Conservation (phyloP, 2,888 invertebrate species). For the Volucella inflata region DNA sequence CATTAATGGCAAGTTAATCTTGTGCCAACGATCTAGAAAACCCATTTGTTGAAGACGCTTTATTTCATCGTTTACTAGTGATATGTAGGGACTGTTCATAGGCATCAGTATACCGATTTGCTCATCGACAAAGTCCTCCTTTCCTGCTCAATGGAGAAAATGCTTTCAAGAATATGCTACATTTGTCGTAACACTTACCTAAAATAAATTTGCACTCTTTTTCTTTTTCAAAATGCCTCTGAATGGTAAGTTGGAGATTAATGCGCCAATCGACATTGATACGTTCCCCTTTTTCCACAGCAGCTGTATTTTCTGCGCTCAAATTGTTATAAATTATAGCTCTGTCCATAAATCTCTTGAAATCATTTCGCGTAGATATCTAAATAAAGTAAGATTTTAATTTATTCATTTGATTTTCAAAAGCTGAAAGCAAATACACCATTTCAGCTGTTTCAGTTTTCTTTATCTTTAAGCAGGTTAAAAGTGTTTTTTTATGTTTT, state of each 20-base stretch:
- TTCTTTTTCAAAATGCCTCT: conserved; percentile 87
- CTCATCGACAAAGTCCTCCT: conserved; percentile 91
- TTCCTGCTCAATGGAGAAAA: conserved; percentile 84
- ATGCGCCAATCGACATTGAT: conserved; percentile 93
- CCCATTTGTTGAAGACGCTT: conserved; percentile 93
- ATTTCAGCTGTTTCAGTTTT: too few species aligned
- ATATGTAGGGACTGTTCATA: conserved; percentile 90
- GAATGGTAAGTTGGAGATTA: conserved; percentile 89
- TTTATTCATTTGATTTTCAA: neutral
- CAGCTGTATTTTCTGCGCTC: conserved; percentile 84
- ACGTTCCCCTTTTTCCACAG: conserved; percentile 88
- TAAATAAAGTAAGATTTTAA: conserved; percentile 50
- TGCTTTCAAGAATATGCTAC: neutral
- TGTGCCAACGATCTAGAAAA: conserved; percentile 92
- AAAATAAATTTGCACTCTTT: conserved; percentile 90
- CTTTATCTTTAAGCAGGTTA: too few species aligned
- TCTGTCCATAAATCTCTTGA: conserved; percentile 85
- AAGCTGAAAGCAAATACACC: neutral
- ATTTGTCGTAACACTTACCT: conserved; percentile 84
- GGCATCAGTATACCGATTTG: conserved; percentile 91
- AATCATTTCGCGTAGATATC: conserved; percentile 80
- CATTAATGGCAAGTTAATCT: conserved; percentile 89
- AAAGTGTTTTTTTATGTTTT: too few species aligned
- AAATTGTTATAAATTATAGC: conserved; percentile 85
- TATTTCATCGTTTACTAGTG: conserved; percentile 90